These are phyloP conservation scores for Spermophilus dauricus DNA, from an alignment of 2,113 vertebrate species.

Conservation along the genomic window DNA sequence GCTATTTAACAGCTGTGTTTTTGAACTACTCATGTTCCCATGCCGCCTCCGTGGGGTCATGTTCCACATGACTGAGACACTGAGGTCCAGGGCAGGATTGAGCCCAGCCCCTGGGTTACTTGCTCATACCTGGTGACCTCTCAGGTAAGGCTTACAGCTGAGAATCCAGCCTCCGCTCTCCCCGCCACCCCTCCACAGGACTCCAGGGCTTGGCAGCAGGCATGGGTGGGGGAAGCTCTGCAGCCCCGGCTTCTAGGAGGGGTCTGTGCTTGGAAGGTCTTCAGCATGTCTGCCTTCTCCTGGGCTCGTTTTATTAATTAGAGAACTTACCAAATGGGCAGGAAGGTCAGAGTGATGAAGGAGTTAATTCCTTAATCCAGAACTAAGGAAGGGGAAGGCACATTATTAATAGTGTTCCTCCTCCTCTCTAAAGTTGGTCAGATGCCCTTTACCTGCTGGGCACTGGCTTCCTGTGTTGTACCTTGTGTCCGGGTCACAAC, in stretches of 20 bases:
- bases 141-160: background rate
- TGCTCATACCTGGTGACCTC: background rate
- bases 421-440: rapidly evolving
- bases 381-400: background rate
- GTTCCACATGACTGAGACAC: background rate
- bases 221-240: rapidly evolving
- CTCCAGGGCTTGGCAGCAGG: rapidly evolving
- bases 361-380: background rate
- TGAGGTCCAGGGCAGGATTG: background rate
- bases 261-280: rapidly evolving
- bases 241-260: rapidly evolving
- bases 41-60: background rate
- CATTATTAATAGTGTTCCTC: rapidly evolving
- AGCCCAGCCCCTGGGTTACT: background rate
- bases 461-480: rapidly evolving
- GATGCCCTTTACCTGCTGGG: rapidly evolving
- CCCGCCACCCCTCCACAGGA: background rate
- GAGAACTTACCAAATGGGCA: background rate
- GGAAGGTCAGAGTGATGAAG: background rate
- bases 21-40: background rate
- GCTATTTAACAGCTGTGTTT: background rate
- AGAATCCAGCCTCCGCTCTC: background rate
- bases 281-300: background rate
- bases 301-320: background rate
- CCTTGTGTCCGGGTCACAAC: rapidly evolving